Evolutionary conservation across 2,888 invertebrate genomes (phyloP).

Genomic region (Cantharis rustica): DNA sequence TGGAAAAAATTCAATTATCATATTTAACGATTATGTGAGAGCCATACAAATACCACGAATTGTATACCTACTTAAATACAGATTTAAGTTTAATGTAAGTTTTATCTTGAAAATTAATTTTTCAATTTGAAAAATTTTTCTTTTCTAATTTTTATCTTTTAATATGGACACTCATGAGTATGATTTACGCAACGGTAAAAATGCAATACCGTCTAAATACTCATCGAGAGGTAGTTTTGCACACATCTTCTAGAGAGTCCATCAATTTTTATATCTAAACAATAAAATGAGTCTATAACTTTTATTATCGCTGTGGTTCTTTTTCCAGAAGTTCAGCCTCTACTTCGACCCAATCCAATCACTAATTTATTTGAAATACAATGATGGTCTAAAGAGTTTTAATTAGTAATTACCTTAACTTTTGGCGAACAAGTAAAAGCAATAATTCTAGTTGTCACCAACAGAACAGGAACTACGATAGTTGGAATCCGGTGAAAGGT

Average conservation of each 20-base stretch:
- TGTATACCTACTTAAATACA: no score
- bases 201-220: neutral
- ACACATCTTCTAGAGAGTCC: neutral
- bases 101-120: no score
- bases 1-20: no score
- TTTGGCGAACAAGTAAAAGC: conserved; percentile 27
- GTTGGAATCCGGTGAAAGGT: conserved; percentile 39
- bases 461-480: conserved; percentile 33
- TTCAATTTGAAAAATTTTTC: no score
- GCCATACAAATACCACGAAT: no score
- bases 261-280: neutral
- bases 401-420: conserved; percentile 32
- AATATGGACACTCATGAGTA: no score
- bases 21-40: no score
- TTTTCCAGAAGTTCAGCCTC: neutral
- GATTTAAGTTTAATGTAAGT: no score
- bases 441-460: conserved; percentile 32
- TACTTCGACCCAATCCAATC: neutral
- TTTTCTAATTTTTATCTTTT: no score
- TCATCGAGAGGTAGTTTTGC: neutral
- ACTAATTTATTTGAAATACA: neutral
- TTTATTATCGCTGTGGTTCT: neutral
- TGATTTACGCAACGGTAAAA: neutral
- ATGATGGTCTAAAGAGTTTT: conserved; percentile 13
- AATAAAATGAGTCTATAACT: neutral